Evolutionary conservation across 2,888 invertebrate species (phyloP).

Genomic region (Rugalucina vietnamica): DNA sequence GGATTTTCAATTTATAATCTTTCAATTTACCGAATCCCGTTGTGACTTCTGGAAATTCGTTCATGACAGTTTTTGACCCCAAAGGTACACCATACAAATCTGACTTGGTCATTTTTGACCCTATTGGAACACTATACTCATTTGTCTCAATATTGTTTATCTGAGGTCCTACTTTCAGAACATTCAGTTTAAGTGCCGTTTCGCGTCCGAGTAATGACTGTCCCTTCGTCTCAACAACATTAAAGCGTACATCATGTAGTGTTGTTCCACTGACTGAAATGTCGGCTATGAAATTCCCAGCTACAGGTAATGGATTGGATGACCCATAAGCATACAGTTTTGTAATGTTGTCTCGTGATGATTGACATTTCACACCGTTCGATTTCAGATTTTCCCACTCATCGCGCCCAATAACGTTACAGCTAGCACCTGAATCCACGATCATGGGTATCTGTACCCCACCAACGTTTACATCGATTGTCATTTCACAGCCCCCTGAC

Average conservation of each 20-base stretch:
- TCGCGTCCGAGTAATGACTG: conserved; percentile 7
- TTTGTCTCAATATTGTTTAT: neutral
- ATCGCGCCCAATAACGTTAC: neutral
- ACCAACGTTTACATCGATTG: neutral
- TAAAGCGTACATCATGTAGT: conserved; percentile 5
- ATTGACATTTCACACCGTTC: conserved; percentile 10
- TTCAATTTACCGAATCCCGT: conserved; percentile 21
- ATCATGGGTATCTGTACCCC: neutral
- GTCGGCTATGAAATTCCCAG: conserved; percentile 33
- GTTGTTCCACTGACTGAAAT: neutral
- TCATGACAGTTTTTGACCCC: too few species aligned
- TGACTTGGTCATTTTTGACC: too few species aligned
- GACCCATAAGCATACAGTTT: conserved; percentile 31
- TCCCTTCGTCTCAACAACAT: conserved; percentile 20
- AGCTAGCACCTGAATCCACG: conserved; percentile 18
- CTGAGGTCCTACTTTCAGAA: conserved; percentile 11
- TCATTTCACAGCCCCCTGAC: too few species aligned
- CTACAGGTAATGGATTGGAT: conserved; percentile 14
- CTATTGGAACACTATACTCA: too few species aligned
- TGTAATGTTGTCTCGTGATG: conserved; percentile 2
- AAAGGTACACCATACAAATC: too few species aligned
- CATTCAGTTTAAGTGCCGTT: conserved; percentile 20
- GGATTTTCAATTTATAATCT: conserved; percentile 4
- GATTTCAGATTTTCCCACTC: neutral
- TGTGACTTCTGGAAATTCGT: neutral